These are phyloP conservation scores for Notospermus geniculatus DNA, from an alignment of 1,140 invertebrate genomes.

Conservation along the genomic window DNA sequence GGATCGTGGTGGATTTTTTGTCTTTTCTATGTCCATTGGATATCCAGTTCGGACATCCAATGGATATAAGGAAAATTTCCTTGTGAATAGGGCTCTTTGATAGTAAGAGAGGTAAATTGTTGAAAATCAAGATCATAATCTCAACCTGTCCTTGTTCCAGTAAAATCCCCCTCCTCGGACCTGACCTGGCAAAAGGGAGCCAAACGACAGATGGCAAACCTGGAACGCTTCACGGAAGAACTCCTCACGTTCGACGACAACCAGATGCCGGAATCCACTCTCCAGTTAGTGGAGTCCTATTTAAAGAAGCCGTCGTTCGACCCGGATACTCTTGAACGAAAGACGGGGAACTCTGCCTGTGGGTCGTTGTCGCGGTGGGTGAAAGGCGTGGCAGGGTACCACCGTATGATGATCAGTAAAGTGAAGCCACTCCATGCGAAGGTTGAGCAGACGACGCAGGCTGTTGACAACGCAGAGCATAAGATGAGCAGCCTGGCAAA, in stretches of 20 bases:
- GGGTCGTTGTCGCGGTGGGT: slow-evolving; percentile 52
- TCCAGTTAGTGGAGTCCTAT: slow-evolving; percentile 50
- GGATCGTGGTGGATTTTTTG: no score
- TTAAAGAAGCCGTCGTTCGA: slow-evolving; percentile 55
- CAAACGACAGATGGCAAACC: slow-evolving; percentile 55
- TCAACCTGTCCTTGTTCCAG: no score
- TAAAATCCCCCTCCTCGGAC: slow-evolving; percentile 54
- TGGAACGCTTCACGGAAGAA: slow-evolving; percentile 55
- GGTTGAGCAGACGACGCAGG: slow-evolving; percentile 50
- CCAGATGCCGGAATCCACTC: slow-evolving; percentile 49
- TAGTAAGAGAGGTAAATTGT: no score
- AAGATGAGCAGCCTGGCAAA: slow-evolving; percentile 50
- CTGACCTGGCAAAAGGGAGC: slow-evolving; percentile 57
- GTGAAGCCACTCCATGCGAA: slow-evolving; percentile 55
- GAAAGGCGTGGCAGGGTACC: slow-evolving; percentile 49
- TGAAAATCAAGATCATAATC: no score
- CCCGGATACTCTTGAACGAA: slow-evolving; percentile 42
- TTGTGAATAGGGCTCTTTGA: slow-evolving; percentile 11
- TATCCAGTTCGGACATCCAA: no score
- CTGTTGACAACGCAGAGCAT: slow-evolving; percentile 53
- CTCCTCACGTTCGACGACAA: slow-evolving; percentile 54
- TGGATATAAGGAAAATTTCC: no score
- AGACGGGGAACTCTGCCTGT: slow-evolving; percentile 49
- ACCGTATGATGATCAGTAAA: slow-evolving; percentile 52
- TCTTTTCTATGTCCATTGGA: no score